phyloP scores from a whole-genome alignment of 2,888 invertebrate genomes.

The Clepsis dumicolana region DNA sequence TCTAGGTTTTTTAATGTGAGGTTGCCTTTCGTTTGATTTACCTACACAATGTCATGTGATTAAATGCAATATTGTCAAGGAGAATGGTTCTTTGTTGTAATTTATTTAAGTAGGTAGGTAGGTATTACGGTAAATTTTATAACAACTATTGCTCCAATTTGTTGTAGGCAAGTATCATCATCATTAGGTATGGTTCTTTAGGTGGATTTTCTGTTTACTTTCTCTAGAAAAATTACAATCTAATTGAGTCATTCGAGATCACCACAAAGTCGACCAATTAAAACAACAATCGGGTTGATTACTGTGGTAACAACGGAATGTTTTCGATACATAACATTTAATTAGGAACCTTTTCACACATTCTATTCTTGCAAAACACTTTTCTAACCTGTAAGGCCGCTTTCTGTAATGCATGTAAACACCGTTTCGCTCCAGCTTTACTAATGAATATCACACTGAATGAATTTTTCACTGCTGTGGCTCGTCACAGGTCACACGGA shows the following conservation, averaged over 20 bases:
- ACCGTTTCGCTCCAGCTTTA: conserved; percentile 83
- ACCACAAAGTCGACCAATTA: not conserved
- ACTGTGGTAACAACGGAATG: not conserved
- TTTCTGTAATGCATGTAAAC: conserved; percentile 85
- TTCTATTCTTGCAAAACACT: conserved; percentile 26
- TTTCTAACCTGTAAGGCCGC: conserved; percentile 80
- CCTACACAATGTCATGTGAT: conserved; percentile 14
- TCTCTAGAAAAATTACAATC: not conserved
- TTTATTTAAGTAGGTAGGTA: not conserved
- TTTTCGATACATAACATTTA: not conserved
- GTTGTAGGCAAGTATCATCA: not conserved
- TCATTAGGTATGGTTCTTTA: not conserved
- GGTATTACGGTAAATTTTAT: not conserved
- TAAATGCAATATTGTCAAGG: not conserved
- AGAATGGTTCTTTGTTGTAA: not conserved
- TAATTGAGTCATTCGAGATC: conserved; percentile 10
- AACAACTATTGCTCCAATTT: not conserved
- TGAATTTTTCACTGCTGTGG: conserved; percentile 50
- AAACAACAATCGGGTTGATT: conserved; percentile 1
- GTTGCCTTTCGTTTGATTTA: conserved; percentile 28
- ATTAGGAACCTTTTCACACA: conserved; percentile 6
- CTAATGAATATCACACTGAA: conserved; percentile 64
- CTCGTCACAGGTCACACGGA: conserved; percentile 57
- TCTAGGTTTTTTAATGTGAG: conserved; percentile 21
- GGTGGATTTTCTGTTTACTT: not conserved